Percentiles rank a stretch among this genome's conserved stretches.
Conservation (phyloP, 2,888 invertebrate genomes). For the Trachelus iudaicus region DNA sequence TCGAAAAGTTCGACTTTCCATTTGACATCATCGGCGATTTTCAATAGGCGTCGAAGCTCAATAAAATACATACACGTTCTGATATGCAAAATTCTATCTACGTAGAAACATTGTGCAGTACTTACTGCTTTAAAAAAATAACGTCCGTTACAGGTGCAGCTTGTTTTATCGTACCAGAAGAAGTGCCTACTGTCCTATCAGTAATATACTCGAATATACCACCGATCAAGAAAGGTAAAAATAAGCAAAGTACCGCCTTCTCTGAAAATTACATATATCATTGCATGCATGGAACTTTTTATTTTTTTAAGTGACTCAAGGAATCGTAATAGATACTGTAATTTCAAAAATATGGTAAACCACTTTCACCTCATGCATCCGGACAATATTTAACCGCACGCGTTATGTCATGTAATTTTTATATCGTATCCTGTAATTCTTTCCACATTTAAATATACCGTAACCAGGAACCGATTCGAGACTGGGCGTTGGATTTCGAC, state of each 20-base stretch:
- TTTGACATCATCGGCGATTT: neutral
- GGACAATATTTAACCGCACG: neutral
- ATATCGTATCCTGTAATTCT: neutral
- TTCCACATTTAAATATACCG: neutral
- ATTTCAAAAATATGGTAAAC: neutral
- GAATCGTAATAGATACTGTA: neutral
- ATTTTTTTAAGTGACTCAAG: constrained; percentile 11
- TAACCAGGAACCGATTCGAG: constrained; percentile 81
- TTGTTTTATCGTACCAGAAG: constrained; percentile 81
- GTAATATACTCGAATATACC: constrained; percentile 87
- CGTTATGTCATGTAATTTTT: neutral
- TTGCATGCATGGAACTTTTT: neutral
- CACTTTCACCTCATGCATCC: neutral
- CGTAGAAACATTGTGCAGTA: too few species aligned
- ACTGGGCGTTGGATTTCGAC: constrained; percentile 81
- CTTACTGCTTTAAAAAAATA: neutral
- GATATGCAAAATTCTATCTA: too few species aligned
- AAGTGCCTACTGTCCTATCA: constrained; percentile 81
- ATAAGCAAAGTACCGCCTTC: neutral
- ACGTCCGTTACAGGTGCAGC: constrained; percentile 63
- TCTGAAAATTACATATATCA: neutral
- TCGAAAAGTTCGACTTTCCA: neutral
- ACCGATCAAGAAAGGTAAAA: constrained; percentile 83
- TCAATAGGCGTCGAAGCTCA: neutral
- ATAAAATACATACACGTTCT: neutral